A percentile compares a stretch with the other conserved stretches of the same genome.
Evolutionary conservation across 2,888 invertebrate species (phyloP).

Genomic region (Himalopsyche kuldschensis): DNA sequence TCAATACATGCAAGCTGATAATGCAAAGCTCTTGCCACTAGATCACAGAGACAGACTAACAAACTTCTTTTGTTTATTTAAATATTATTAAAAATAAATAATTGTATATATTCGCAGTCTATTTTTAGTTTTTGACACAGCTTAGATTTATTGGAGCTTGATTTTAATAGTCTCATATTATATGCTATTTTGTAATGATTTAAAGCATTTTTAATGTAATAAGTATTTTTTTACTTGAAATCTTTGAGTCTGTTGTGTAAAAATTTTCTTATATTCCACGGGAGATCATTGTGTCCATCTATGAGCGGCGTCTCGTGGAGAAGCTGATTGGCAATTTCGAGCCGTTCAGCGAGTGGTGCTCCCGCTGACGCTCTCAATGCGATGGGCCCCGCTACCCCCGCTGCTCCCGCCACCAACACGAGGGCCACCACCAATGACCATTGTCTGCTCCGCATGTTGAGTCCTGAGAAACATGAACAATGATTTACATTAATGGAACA

Average conservation of each 20-base stretch:
- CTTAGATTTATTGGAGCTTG: too few species aligned
- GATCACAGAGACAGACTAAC: too few species aligned
- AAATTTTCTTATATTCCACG: conserved; percentile 90
- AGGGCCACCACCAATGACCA: conserved; percentile 78
- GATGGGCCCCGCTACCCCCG: conserved; percentile 78
- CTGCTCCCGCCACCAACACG: conserved; percentile 75
- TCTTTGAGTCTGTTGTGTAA: conserved; percentile 85
- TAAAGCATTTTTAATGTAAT: background rate
- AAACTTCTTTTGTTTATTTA: too few species aligned
- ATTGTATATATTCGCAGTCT: too few species aligned
- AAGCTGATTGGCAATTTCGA: conserved; percentile 72
- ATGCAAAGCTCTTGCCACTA: too few species aligned
- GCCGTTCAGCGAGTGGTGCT: conserved; percentile 74
- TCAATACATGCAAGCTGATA: too few species aligned
- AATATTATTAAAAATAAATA: too few species aligned
- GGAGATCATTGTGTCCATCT: conserved; percentile 88
- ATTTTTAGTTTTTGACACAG: too few species aligned
- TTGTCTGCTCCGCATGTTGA: conserved; percentile 64
- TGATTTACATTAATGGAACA: too few species aligned
- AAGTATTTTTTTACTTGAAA: conserved; percentile 61
- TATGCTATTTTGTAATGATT: too few species aligned
- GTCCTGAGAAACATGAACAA: conserved; percentile 48
- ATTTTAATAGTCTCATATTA: too few species aligned
- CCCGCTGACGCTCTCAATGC: conserved; percentile 77
- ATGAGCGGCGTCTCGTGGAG: conserved; percentile 78